Percentiles rank a stretch among this genome's conserved stretches.
Conservation (phyloP, 1,140 invertebrate genomes). For the Drosophila bifasciata region DNA sequence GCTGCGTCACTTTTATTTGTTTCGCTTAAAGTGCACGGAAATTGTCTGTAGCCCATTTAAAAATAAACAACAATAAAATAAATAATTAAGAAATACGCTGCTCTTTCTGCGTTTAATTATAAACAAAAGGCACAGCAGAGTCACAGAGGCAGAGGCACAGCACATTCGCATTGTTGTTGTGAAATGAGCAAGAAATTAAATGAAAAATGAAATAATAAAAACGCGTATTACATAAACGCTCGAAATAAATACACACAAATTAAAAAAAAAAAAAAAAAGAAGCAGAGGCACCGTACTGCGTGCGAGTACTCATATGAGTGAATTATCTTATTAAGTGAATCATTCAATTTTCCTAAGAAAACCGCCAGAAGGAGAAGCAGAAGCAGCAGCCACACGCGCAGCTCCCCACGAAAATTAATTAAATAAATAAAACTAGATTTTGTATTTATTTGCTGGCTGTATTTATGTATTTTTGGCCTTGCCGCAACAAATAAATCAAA, state of each 20-base stretch:
- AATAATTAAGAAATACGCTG: conserved; percentile 80
- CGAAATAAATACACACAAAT: conserved; percentile 62
- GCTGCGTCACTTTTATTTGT: conserved; percentile 81
- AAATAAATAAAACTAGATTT: conserved; percentile 75
- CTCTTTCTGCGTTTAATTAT: conserved; percentile 74
- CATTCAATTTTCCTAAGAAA: conserved; percentile 47
- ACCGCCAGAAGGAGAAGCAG: conserved; percentile 22
- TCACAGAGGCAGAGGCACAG: conserved; percentile 3
- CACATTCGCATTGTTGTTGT: conserved; percentile 25
- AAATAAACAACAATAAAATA: conserved; percentile 83
- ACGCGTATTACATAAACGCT: conserved; percentile 75
- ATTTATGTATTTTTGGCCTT: conserved; percentile 74
- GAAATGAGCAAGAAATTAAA: conserved; percentile 43
- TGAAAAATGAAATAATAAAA: conserved; percentile 58
- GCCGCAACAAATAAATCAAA: conserved; percentile 74
- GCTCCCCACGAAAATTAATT: conserved; percentile 67
- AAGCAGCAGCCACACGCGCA: conserved; percentile 66
- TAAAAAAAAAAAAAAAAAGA: conserved; percentile 7
- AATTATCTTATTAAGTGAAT: conserved; percentile 65
- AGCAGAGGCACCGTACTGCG: no score
- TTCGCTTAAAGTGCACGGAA: conserved; percentile 80
- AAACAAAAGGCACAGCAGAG: conserved; percentile 58
- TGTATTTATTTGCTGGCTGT: conserved; percentile 44
- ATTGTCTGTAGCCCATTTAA: conserved; percentile 83
- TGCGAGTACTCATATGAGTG: conserved; percentile 1